Conservation (phyloP, 1,140 invertebrate species). For the Euborellia annulipes region DNA sequence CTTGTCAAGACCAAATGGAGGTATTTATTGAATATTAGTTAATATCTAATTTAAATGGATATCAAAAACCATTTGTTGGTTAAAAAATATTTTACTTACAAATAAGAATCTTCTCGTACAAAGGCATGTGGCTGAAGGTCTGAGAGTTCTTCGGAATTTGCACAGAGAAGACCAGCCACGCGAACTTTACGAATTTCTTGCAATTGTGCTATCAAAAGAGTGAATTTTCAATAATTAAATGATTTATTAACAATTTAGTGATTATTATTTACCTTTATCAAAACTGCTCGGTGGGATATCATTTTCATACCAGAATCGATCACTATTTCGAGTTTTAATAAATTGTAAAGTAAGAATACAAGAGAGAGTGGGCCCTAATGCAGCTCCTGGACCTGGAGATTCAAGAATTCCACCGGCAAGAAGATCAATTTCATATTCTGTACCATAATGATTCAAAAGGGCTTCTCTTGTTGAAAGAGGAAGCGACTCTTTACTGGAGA, state of each 20-base stretch:
- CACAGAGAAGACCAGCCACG: constrained; percentile 68
- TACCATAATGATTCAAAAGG: constrained; percentile 25
- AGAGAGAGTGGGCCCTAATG: constrained; percentile 75
- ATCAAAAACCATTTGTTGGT: too few relatives aligned
- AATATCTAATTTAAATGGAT: too few relatives aligned
- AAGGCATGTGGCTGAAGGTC: constrained; percentile 72
- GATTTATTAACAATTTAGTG: too few relatives aligned
- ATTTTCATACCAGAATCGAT: constrained; percentile 93
- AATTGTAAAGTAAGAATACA: constrained; percentile 72
- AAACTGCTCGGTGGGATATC: constrained; percentile 81
- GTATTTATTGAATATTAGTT: too few relatives aligned
- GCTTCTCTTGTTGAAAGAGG: background rate
- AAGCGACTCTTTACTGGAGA: background rate
- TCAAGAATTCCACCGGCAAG: constrained; percentile 73
- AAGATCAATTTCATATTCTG: constrained; percentile 70
- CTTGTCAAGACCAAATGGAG: too few relatives aligned
- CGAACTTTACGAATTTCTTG: constrained; percentile 70
- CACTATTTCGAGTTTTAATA: constrained; percentile 56
- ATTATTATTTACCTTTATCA: constrained; percentile 28
- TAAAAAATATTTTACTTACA: constrained; percentile 37
- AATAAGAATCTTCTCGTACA: constrained; percentile 67
- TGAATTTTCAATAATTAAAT: too few relatives aligned
- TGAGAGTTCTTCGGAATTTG: constrained; percentile 47
- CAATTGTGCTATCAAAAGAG: constrained; percentile 51
- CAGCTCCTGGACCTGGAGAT: constrained; percentile 54